These are phyloP conservation scores for Drosophila neutralis DNA, from an alignment of 2,888 invertebrate genomes.

Conservation along the genomic window DNA sequence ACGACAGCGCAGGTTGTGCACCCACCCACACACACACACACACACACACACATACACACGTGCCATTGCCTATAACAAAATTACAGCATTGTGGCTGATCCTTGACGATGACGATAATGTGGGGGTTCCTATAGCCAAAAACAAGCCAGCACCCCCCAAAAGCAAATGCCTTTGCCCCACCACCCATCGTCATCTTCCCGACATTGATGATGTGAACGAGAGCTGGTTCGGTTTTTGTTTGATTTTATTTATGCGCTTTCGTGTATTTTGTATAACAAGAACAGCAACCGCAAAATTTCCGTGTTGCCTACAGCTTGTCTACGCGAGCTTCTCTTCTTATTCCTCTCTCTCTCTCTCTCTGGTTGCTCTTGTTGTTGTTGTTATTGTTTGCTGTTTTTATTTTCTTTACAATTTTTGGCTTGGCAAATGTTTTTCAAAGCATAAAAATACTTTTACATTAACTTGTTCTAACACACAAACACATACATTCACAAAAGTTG, in stretches of 20 bases:
- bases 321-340: slow-evolving; percentile 16
- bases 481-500: slow-evolving; percentile 63
- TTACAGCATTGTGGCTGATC: slow-evolving; percentile 77
- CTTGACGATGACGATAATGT: slow-evolving; percentile 75
- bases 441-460: slow-evolving; percentile 81
- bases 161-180: not conserved
- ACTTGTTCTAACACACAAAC: slow-evolving; percentile 70
- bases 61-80: slow-evolving; percentile 71
- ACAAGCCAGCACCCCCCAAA: not conserved
- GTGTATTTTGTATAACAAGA: slow-evolving; percentile 66
- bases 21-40: slow-evolving; percentile 30
- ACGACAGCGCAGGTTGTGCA: slow-evolving; percentile 71
- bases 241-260: slow-evolving; percentile 76
- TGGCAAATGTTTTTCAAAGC: slow-evolving; percentile 79
- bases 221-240: slow-evolving; percentile 64
- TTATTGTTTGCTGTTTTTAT: slow-evolving; percentile 64
- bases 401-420: slow-evolving; percentile 78
- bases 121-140: slow-evolving; percentile 47
- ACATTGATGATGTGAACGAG: slow-evolving; percentile 59
- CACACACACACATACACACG: slow-evolving; percentile 38
- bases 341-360: not conserved
- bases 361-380: slow-evolving; percentile 27
- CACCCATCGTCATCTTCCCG: slow-evolving; percentile 16
- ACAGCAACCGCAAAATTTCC: slow-evolving; percentile 59
- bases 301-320: slow-evolving; percentile 44